Base-by-base conservation (phyloP, 2,888 invertebrate genomes). In the Watsonalla cultraria region DNA sequence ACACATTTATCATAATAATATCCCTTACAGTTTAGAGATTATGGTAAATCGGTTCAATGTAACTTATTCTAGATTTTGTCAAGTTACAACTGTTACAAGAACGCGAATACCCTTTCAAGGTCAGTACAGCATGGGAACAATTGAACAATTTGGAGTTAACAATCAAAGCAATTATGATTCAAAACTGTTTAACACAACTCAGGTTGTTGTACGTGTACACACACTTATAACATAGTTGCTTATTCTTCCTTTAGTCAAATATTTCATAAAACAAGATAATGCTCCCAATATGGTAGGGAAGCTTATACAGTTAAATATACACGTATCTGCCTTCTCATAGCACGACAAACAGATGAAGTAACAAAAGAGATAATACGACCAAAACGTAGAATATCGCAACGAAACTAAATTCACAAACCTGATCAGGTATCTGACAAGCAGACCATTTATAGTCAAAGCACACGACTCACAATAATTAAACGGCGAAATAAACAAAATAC, bases 401-500 rank as follows among this genome's bases (percentile, higher is more conserved):
- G 49, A 49, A 49, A 49, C 49, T 37, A 49, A 49, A 37, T 39
- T 49, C 39, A 37, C 49, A 11, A 47, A 49, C 39, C 39, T 37
- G 37, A 49, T 49, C 45, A 56, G 46, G 42, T 66, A 68, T 62
- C 64, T 72, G 56, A 67, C 66, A 66, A 65, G 61, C 47, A n/a
- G 55, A 52, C 64, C 55, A 68, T 74, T 74, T 65, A 64, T 53
- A 74, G 66, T 66, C 70, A 59, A 68, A 56, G 61, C 63, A 66
- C 68, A 65, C 56, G 59, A 59, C 62, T 62, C 59, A 59, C 68
- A 70, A 69, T 70, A 72, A 72, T 70, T 65, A 66, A 51, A 55
- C 45, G 33, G 60, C 59, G 57, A 68, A 67, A 64, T 61, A 57
- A 69, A 65, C 62, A 62, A 67, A 68, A 70, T 76, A 76, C 75